Evolutionary conservation across 2,113 vertebrate genomes (phyloP), one percentile per base, ranked within the genome.

Genomic region (Rhagologus leucostigma): DNA sequence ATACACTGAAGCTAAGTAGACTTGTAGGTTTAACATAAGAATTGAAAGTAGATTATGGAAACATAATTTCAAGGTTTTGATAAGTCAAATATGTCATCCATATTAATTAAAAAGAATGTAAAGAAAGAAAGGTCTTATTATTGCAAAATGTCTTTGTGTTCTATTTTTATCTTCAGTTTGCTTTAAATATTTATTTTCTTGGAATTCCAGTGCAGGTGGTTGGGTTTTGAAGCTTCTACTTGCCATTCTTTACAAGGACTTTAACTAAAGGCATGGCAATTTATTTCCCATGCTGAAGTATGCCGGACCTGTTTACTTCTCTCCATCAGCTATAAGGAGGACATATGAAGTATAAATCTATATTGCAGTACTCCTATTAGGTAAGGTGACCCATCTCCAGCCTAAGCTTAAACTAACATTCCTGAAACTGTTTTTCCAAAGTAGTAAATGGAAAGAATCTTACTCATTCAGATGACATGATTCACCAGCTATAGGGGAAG

Each of bases 11-110:
- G 21, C 27, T 87, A 95, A 97, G 57, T 39, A 94, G 41, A 83
- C 32, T 35, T 80, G n/a, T 44, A 89, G 62, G 26, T 94, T 95
- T 95, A 90, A 59, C 32, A 57, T 68, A 94, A 69, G 35, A 94
- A 96, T 64, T 91, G 42, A 70, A 97, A 96, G n/a, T 33, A 77
- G 33, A 78, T 86, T 75, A 57, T 88, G 60, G 41, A 92, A 96
- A 80, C 26, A 71, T 79, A 32, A 93, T 74, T 87, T 67, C 81
- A 92, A 94, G 47, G 20, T 91, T 89, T 93, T 91, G 59, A 89
- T 93, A 96, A 94, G 44, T 64, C 53, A 82, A 93, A 84, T 23
- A 44, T 18, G 1, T 33, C 7, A 53, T 56, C 85, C 82, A 46
- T 77, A 60, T 52, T 89, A 96, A 93, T 83, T 46, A 81, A 74